Conservation (phyloP, 2,113 vertebrate species). For the Sorex fumeus region DNA sequence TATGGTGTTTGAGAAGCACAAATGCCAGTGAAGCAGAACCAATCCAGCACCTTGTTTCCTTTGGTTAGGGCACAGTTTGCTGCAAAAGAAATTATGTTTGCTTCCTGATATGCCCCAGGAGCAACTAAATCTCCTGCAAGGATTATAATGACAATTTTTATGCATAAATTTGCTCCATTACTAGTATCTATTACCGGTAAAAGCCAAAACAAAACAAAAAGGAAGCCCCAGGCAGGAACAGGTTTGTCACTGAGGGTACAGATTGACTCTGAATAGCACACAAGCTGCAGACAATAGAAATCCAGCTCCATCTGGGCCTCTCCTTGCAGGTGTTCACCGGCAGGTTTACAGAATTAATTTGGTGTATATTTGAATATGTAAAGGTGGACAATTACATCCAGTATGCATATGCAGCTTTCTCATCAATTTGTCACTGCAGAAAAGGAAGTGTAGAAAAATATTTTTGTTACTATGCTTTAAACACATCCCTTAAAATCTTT, state of each 20-base stretch:
- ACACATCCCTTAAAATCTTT: constrained; percentile 33
- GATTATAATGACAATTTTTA: constrained; percentile 70
- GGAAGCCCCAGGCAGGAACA: constrained; percentile 42
- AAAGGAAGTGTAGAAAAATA: constrained; percentile 52
- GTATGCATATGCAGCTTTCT: constrained; percentile 29
- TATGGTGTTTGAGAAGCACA: constrained; percentile 62
- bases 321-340: constrained; percentile 21
- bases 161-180: constrained; percentile 55
- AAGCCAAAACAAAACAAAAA: constrained; percentile 50
- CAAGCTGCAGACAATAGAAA: not conserved
- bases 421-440: constrained; percentile 36
- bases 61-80: constrained; percentile 58
- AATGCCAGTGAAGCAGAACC: constrained; percentile 57
- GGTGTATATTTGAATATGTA: constrained; percentile 35
- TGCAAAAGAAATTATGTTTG: constrained; percentile 69
- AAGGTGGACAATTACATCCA: constrained; percentile 7
- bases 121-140: constrained; percentile 66
- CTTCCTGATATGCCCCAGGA: constrained; percentile 58
- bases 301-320: not conserved
- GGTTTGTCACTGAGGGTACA: constrained; percentile 26
- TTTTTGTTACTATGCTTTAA: constrained; percentile 45
- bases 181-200: constrained; percentile 52
- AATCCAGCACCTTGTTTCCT: constrained; percentile 57
- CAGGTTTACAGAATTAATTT: constrained; percentile 31
- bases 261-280: constrained; percentile 22